Evolutionary conservation across 2,113 vertebrate species (phyloP), one percentile per base, ranked within the genome.

Genomic region (Bujurquina vittata): DNA sequence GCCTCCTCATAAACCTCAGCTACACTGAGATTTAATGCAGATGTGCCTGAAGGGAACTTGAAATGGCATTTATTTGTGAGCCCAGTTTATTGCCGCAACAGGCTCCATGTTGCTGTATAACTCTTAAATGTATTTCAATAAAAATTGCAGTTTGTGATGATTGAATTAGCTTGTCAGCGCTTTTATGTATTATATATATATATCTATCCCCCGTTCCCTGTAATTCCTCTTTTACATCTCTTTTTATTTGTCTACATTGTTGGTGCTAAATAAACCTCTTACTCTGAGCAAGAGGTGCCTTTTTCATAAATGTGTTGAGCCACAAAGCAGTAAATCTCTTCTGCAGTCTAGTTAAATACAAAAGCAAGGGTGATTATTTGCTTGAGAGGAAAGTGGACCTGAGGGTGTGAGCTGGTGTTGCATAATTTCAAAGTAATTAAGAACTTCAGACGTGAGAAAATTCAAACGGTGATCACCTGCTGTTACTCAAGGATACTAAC

Each of bases 21-120:
- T 12, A 29, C 43, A 69, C 20, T 26, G 23, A 18, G 31, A 29
- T 26, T 29, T 37, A 20, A 40, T 1, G 49, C 10, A 6, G 2
- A 1, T 12, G 46, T 40, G 17, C 79, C 75, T 23, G 0, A 18
- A 23, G 52, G 77, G 63, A 67, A 65, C 18, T 7, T 40, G 52
- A 69, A 84, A 61, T 60, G 76, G 59, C 37, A 52, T 75, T 83
- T 59, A 69, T 75, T 78, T 40, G 63, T 54, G 62, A 40, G 57
- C 46, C 23, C 75, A 54, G 59, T 61, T 81, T 65, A 37, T 67
- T 73, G n/a, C 76, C 46, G 12, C 2, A 65, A n/a, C 40, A 31
- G 56, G 31, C 46, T 46, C 33, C 61, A 18, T 83, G 55, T 61
- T 67, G 58, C 69, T n/a, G 23, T 63, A 22, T 82, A 61, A 59